These are phyloP conservation scores for Cryptophagus acutangulus DNA, from an alignment of 2,888 invertebrate genomes.

Conservation along the genomic window DNA sequence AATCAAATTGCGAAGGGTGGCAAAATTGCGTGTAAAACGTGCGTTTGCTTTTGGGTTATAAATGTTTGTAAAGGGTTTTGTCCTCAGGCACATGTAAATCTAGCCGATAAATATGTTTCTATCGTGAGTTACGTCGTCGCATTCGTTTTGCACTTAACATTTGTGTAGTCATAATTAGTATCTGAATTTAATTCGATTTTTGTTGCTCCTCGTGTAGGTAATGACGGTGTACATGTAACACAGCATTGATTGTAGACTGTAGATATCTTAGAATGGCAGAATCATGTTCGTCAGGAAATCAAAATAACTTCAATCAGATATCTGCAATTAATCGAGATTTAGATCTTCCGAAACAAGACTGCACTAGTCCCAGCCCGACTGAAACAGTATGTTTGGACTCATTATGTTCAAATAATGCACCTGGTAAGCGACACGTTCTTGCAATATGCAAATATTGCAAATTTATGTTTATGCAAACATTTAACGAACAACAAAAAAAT, in stretches of 20 bases:
- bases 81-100: not conserved
- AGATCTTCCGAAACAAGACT: constrained; percentile 44
- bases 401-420: constrained; percentile 37
- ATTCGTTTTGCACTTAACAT: too few relatives aligned
- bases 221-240: too few relatives aligned
- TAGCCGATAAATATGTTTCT: too few relatives aligned
- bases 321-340: constrained; percentile 35
- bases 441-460: not conserved
- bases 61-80: too few relatives aligned
- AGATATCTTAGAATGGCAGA: constrained; percentile 47
- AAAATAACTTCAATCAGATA: constrained; percentile 33
- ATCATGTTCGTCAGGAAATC: constrained; percentile 43
- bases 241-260: too few relatives aligned
- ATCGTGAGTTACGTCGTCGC: too few relatives aligned
- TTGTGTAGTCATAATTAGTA: not conserved
- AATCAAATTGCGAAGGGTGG: too few relatives aligned
- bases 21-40: not conserved
- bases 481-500: not conserved
- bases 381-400: constrained; percentile 45
- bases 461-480: too few relatives aligned
- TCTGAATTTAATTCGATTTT: too few relatives aligned
- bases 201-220: too few relatives aligned
- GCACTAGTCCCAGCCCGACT: constrained; percentile 46
- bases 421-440: constrained; percentile 30
- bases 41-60: too few relatives aligned